Evolutionary conservation across 2,888 invertebrate species (phyloP), one percentile per base, ranked within the genome.

Genomic region (Hofmannophila pseudospretella): DNA sequence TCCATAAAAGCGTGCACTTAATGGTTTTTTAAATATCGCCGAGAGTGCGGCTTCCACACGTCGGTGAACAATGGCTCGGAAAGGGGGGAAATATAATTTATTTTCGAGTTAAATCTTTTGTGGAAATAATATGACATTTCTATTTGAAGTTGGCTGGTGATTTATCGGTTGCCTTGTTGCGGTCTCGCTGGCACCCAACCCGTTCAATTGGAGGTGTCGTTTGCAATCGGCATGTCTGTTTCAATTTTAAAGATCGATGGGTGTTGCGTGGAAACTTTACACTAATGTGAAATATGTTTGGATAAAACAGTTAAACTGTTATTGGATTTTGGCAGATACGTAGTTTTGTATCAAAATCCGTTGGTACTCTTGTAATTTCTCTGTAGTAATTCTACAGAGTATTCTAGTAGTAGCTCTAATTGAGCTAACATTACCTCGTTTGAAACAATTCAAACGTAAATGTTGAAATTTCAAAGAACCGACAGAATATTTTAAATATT

Each of bases 41-140:
- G 56, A 67, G 75, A 70, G 61, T 55, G 62, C 67, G 82, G 80
- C 77, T 80, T 80, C 84, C 85, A 82, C 80, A 81, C 84, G 75
- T 82, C 75, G 66, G 55, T 68, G 80, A 84, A 85, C 84, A 85
- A 85, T 76, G 55, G 69, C 66, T 57, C 67, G 70, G 67, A 72
- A 73, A 74, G 75, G 84, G 81, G 80, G 75, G 75, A 80, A 81
- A 75, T 67, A 80, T 85, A 84, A 88, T 88, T 88, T 88, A 88
- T 88, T 86, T 88, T 84, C 82, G 68, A 85, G 87, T 87, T 87
- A 87, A 88, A 88, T 87, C 87, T 88, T 88, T 88, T 87, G 88
- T 87, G 85, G 81, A 81, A 86, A 85, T 88, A 88, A 87, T 87
- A 86, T 88, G 87, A 88, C 87, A 77, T 86, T 87, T 88, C 87